Evolutionary conservation across 2,113 vertebrate genomes (phyloP), one percentile per base, ranked within the genome.

Genomic region (Notarius lentiginosus): DNA sequence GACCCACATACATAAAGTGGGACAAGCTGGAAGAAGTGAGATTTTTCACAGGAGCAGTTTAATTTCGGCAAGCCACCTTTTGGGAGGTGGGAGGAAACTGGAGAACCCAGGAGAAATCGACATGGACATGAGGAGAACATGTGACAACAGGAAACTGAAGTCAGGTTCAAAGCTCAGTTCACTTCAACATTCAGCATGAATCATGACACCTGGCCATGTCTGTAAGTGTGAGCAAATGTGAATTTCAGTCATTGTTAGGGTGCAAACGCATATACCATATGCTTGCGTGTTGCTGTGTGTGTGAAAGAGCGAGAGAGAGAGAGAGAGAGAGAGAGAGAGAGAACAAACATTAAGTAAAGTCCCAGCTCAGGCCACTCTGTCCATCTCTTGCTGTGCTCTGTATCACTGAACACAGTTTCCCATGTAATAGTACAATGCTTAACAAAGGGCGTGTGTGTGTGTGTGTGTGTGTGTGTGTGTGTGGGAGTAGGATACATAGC

Each of bases 391-490:
- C 75, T 27, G 56, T 55, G 83, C 68, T 68, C 65, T 82, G 55
- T 68, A 49, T 81, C 24, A 75, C n/a, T 80, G 83, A 75, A 89
- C 89, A 88, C 86, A 90, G 86, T 65, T 58, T 77, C 66, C 53
- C 27, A 79, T 75, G 82, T 76, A 81, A 82, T 27, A 75, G 49
- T 17, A 58, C 14, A 63, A 47, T 63, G 60, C 61, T 75, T 75
- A 77, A 77, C 47, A 27, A 72, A 82, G 27, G 30, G 65, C 20
- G 15, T 63, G 79, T 65, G 61, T 75, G 85, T 65, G 85, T 49
- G 82, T n/a, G 10, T 80, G 61, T 85, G 56, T 76, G 34, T 10
- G 82, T 27, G 34, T 60, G 76, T 60, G 58, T 49, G 70, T n/a
- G 41, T 49, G 63, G 51, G 60, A 15, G 80, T 66, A n/a, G 49